Base-by-base conservation (phyloP, 2,797 vertebrate species). In the Moxostoma hubbsi region DNA sequence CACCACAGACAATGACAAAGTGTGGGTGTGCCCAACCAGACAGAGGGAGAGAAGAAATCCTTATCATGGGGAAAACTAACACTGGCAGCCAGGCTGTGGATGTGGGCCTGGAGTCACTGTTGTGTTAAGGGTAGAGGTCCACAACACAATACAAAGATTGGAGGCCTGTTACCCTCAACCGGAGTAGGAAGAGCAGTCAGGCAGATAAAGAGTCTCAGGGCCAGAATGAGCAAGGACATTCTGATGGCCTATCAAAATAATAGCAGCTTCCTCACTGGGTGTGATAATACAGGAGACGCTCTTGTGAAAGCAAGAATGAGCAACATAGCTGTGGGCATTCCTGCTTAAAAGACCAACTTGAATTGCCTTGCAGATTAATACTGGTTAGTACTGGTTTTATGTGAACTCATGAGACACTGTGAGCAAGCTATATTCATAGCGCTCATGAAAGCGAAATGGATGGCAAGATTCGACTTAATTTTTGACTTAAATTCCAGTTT, bases 211-310 rank as follows among this genome's bases (percentile, higher is more conserved):
- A 69, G 69, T 66, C 57, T 36, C 45, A n/a, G 6, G 47, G 65
- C 76, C 69, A 66, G 13, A 74, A 71, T 46, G 13, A 77, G 55
- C 15, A 73, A 82, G 73, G 64, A 54, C 54, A 73, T 57, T 85
- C 50, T 61, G 75, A n/a, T 5, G 73, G 59, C 24, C 59, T 53
- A 72, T 62, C 36, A 51, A 68, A 73, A 73, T 64, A 58, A 80
- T 49, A 63, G n/a, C 24, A 36, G 62, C 45, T 73, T 63, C 72
- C 72, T 63, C 18, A 53, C 6, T 63, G 59, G 59, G 47, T 63
- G 59, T 74, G 59, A 74, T 36, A 10, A 10, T 51, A 51, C 11
- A 36, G 36, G 51, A 51, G 13, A 43, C 47, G 36, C n/a, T 36
- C 46, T 36, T 36, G 36, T 36, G 36, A 36, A 16, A 70, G 9